Base-by-base conservation (phyloP, 2,888 invertebrate species). In the Hyposoter didymator region DNA sequence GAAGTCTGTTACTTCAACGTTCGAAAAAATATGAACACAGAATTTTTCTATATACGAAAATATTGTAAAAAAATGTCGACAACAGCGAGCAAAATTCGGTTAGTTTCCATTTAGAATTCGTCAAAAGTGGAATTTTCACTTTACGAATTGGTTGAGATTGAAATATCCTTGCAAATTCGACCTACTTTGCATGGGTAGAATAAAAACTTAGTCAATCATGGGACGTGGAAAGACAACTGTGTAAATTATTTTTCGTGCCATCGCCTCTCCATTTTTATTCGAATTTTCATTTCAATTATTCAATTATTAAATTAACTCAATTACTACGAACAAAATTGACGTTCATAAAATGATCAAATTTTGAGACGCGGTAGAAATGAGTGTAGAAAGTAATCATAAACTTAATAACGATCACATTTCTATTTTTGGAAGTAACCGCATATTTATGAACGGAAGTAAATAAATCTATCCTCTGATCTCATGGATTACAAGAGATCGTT, bases 381-480 rank as follows among this genome's bases (percentile, higher is more conserved):
- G 52, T 10, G 10, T 52, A 22, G 19, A 52, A 19, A 10, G 22
- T 22, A 10, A 52, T 52, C 22, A 10, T 22, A 22, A 55, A 55
- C 52, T 22, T 0, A 19, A 19, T 7, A 52, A 52, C 52, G 32
- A 62, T 4, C 14, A 10, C n/a, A 55, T 64, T 17, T 45, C 19
- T 12, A 10, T 17, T 28, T 47, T 7, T 19, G 28, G 45, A 17
- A 28, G 22, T 47, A 69, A 17, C 5, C 7, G 32, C 17, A 32
- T 49, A 55, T 49, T 70, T 8, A 49, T 2, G 14, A 70, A 49
- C 47, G 47, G 70, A 47, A 69, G 47, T 32, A 12, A 32, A 32
- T 49, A n/a, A 32, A 45, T 67, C 43, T 19, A 49, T 49, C 43
- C 70, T 70, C 70, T 49, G 32, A 45, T 49, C 47, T 70, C 12